These are phyloP conservation scores for Pelagia noctiluca DNA, from an alignment of 30 jellyfish, hydroid and myxozoan genomes.

Conservation along the genomic window DNA sequence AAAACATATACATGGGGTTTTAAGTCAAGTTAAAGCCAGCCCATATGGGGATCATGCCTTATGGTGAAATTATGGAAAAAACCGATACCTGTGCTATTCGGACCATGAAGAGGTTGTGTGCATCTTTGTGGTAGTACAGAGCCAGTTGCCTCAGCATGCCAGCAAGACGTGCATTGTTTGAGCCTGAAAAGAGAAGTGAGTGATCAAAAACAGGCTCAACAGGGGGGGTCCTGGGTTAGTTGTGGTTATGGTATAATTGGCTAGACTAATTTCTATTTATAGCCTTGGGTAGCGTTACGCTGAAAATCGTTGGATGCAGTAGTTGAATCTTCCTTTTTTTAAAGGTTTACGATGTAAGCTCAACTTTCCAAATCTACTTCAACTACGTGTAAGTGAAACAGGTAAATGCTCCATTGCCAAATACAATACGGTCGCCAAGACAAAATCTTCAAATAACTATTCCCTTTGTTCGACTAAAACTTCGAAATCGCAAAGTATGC, in stretches of 20 bases:
- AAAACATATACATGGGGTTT: too few relatives aligned
- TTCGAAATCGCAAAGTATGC: too few relatives aligned
- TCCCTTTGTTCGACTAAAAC: too few relatives aligned
- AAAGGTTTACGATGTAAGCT: too few relatives aligned
- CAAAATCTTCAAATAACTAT: too few relatives aligned
- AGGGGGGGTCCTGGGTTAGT: too few relatives aligned
- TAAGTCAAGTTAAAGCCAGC: background rate
- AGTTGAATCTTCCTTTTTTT: too few relatives aligned
- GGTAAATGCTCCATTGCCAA: too few relatives aligned
- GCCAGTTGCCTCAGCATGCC: conserved; percentile 97
- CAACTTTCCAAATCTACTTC: too few relatives aligned
- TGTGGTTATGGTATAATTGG: background rate
- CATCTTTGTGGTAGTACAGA: conserved; percentile 91
- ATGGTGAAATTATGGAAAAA: background rate
- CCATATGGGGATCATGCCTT: background rate
- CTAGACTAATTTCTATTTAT: background rate
- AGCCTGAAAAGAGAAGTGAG: conserved; percentile 55
- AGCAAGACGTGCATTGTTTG: conserved; percentile 99
- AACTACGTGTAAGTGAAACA: too few relatives aligned
- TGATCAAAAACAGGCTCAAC: too few relatives aligned
- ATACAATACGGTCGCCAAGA: too few relatives aligned
- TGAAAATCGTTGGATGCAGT: background rate
- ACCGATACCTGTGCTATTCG: conserved; percentile 93
- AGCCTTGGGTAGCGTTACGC: background rate
- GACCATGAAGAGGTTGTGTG: conserved; percentile 88